Conservation (phyloP, 2,888 invertebrate genomes). For the Calameuta filiformis region DNA sequence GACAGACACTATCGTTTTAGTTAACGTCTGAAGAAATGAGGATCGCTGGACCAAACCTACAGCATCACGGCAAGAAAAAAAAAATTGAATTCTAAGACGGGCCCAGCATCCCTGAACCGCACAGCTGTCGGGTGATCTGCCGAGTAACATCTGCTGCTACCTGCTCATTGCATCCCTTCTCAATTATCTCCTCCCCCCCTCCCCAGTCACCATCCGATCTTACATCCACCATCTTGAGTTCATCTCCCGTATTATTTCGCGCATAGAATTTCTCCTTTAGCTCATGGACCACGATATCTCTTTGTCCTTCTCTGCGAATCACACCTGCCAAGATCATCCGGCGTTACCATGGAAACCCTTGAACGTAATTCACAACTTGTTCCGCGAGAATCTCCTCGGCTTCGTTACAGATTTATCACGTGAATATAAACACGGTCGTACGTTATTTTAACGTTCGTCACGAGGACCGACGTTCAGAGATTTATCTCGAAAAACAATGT, state of each 20-base stretch:
- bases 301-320: neutral
- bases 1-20: neutral
- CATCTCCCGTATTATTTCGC: too few relatives aligned
- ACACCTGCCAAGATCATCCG: neutral
- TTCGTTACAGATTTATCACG: neutral
- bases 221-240: neutral
- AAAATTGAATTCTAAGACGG: conserved; percentile 28
- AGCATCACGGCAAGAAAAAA: neutral
- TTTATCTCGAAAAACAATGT: neutral
- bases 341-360: neutral
- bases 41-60: neutral
- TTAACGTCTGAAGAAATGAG: neutral
- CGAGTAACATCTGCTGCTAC: conserved; percentile 33
- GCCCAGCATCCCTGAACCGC: conserved; percentile 20
- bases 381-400: neutral
- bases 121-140: conserved; percentile 44
- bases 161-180: conserved; percentile 15
- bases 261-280: neutral
- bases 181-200: neutral
- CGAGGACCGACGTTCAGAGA: neutral
- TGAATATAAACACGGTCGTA: neutral
- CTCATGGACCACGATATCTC: neutral
- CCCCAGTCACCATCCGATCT: neutral
- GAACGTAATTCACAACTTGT: neutral
- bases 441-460: neutral